A percentile compares a stretch with the other conserved stretches of the same genome.
These are phyloP conservation scores for Smutsia temminckii DNA, from an alignment of 2,797 vertebrate species.

Conservation along the genomic window DNA sequence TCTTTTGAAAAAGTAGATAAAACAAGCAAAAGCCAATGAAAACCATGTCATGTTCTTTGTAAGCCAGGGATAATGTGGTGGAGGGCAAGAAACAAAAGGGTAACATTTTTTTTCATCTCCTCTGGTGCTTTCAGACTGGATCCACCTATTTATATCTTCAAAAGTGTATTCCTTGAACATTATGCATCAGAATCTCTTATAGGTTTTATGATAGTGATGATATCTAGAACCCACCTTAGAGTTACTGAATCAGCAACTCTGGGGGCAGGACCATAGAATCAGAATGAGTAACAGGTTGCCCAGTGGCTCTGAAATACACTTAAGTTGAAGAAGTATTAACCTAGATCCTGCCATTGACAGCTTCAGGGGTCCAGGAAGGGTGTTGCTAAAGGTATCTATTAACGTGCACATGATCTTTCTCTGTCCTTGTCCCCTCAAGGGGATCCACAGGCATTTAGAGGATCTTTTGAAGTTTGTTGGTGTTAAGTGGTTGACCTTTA, in stretches of 20 bases:
- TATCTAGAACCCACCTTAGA: background rate
- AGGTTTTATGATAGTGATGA: background rate
- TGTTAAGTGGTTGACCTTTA: slow-evolving; percentile 60
- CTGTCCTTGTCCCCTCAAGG: background rate
- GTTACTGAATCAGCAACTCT: background rate
- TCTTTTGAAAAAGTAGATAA: background rate
- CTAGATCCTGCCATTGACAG: background rate
- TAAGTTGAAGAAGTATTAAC: background rate
- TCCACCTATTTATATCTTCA: background rate
- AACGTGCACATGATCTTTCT: background rate
- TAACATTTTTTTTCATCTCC: background rate
- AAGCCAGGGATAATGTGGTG: background rate
- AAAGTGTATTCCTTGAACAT: background rate
- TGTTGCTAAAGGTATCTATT: slow-evolving; percentile 11
- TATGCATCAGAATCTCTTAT: background rate
- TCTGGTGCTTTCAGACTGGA: background rate
- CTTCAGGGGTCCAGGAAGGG: background rate
- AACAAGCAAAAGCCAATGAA: background rate
- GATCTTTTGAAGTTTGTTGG: slow-evolving; percentile 39
- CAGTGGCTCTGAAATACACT: background rate
- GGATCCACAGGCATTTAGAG: background rate
- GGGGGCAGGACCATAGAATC: background rate
- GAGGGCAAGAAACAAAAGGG: background rate
- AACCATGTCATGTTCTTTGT: background rate
- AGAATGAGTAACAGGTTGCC: background rate